Percentiles rank a stretch among this genome's conserved stretches.
Conservation (phyloP, 92 coral and sea anemone genomes). For the Phenganax stokvisi region DNA sequence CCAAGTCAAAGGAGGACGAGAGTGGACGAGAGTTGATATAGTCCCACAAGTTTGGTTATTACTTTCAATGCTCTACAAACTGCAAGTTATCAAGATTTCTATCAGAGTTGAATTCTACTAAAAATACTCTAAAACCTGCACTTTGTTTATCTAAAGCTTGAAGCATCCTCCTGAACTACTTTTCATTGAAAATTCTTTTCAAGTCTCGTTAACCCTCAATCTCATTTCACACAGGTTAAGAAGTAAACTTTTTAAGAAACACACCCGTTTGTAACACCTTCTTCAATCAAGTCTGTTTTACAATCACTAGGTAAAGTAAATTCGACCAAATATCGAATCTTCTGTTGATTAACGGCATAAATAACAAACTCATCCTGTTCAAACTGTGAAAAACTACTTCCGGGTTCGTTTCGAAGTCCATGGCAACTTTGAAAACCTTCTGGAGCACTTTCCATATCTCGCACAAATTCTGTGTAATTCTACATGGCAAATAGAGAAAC, state of each 20-base stretch:
- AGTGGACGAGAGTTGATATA: no score
- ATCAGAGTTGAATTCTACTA: no score
- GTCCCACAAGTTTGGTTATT: no score
- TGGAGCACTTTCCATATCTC: conserved; percentile 64
- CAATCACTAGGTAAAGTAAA: conserved; percentile 66
- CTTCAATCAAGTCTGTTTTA: conserved; percentile 18
- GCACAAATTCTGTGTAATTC: conserved; percentile 63
- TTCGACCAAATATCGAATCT: conserved; percentile 84
- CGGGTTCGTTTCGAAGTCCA: conserved; percentile 54
- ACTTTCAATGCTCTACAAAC: no score
- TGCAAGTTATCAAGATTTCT: no score
- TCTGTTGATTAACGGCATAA: conserved; percentile 73
- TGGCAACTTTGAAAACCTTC: conserved; percentile 70
- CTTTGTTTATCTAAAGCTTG: no score
- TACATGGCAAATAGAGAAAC: background rate
- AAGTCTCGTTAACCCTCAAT: no score
- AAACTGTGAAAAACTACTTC: background rate
- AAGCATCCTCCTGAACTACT: no score
- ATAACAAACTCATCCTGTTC: conserved; percentile 84
- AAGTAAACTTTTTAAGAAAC: background rate
- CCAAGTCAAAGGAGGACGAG: no score
- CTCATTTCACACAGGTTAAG: background rate
- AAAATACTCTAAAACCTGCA: no score
- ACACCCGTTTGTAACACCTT: background rate
- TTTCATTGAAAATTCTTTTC: no score